These are phyloP conservation scores for Onychostruthus taczanowskii DNA, from an alignment of 2,113 vertebrate genomes.

Conservation along the genomic window DNA sequence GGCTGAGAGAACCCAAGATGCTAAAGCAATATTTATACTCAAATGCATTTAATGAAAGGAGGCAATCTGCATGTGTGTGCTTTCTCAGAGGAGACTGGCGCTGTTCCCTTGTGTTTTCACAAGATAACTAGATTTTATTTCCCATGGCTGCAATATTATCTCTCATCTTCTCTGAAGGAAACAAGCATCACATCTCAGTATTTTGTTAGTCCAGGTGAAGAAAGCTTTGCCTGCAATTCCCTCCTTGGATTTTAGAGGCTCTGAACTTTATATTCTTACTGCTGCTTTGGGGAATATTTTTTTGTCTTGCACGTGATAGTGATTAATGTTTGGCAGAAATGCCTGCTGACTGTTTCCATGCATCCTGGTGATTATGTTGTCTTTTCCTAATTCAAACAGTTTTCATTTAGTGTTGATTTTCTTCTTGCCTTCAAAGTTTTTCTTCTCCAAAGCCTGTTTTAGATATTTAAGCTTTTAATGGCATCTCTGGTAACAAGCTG, in stretches of 20 bases:
- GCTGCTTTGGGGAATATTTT: neutral
- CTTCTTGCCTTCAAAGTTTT: slow-evolving; percentile 14
- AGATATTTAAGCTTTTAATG: neutral
- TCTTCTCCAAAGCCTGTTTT: slow-evolving; percentile 7
- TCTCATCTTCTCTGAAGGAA: slow-evolving; percentile 25
- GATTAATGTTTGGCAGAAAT: slow-evolving; percentile 11
- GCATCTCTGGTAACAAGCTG: slow-evolving; percentile 14
- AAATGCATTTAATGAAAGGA: slow-evolving; percentile 59
- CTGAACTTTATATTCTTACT: neutral
- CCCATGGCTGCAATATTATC: slow-evolving; percentile 26
- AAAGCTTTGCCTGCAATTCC: neutral
- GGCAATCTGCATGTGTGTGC: slow-evolving; percentile 63
- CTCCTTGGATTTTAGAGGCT: neutral
- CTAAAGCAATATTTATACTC: slow-evolving; percentile 67
- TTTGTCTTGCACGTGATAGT: neutral
- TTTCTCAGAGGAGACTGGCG: slow-evolving; percentile 56
- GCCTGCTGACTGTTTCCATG: neutral
- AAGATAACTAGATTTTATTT: slow-evolving; percentile 42
- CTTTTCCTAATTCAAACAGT: neutral
- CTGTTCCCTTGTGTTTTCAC: slow-evolving; percentile 50
- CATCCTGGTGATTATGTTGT: neutral
- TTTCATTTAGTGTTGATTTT: neutral
- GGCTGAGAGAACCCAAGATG: slow-evolving; percentile 54
- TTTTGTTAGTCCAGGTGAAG: slow-evolving; percentile 18
- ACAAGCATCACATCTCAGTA: neutral